phyloP scores from a whole-genome alignment of 2,113 vertebrate genomes.

The Alligator mississippiensis region DNA sequence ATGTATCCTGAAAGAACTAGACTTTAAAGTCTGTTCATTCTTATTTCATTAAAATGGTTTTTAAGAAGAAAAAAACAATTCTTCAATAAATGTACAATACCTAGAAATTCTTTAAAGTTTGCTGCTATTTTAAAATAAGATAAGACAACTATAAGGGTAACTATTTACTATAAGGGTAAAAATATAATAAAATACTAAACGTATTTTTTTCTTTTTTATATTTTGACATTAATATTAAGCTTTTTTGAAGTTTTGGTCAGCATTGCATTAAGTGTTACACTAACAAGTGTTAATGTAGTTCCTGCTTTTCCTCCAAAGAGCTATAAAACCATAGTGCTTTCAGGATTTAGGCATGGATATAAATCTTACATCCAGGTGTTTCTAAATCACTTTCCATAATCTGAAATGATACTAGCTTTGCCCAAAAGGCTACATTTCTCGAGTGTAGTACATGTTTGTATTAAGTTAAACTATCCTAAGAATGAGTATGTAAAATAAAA shows the following conservation, averaged over 20 bases:
- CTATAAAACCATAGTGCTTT: conserved; percentile 77
- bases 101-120: background rate
- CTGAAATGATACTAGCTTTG: conserved; percentile 68
- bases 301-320: conserved; percentile 80
- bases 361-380: conserved; percentile 84
- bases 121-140: background rate
- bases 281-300: conserved; percentile 83
- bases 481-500: conserved; percentile 72
- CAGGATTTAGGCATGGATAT: conserved; percentile 75
- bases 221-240: conserved; percentile 62
- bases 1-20: background rate
- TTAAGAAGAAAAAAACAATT: background rate
- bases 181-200: conserved; percentile 47
- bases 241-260: conserved; percentile 70
- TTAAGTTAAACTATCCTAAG: conserved; percentile 56
- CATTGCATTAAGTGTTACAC: conserved; percentile 73
- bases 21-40: background rate
- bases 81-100: background rate
- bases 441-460: conserved; percentile 57
- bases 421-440: conserved; percentile 60
- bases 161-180: conserved; percentile 22
- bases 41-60: background rate
- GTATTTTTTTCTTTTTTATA: conserved; percentile 2
- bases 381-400: conserved; percentile 74
- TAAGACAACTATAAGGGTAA: background rate